phyloP scores from a whole-genome alignment of 23 tunicate species.

The Phallusia fumigata region DNA sequence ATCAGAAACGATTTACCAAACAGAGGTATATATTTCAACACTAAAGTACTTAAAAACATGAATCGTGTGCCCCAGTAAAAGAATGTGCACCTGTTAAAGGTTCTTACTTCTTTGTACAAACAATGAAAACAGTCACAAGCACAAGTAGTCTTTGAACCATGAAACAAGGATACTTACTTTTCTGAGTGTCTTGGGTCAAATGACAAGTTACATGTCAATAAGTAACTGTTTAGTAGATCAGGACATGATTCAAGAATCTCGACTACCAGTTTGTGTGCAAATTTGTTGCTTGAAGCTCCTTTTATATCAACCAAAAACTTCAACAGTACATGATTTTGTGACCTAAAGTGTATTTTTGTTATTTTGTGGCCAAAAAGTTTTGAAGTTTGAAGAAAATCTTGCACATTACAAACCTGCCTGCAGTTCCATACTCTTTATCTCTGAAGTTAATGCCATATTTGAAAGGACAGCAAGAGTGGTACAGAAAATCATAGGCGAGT shows the following conservation, averaged over 20 bases:
- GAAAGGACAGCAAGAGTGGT: conserved; percentile 53
- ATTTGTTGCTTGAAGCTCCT: conserved; percentile 11
- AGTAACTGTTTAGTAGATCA: conserved; percentile 28
- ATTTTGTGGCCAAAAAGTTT: no score
- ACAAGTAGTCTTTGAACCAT: no score
- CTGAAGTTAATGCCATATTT: conserved; percentile 58
- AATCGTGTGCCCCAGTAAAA: no score
- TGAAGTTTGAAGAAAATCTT: neutral
- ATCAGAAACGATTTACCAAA: no score
- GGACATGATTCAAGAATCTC: conserved; percentile 58
- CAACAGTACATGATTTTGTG: conserved; percentile 49
- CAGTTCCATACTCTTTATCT: conserved; percentile 43
- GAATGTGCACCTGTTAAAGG: no score
- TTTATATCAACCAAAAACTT: conserved; percentile 29
- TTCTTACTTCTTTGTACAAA: no score
- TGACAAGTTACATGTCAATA: conserved; percentile 19
- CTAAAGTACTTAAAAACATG: no score
- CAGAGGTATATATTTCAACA: no score
- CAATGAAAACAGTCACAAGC: no score
- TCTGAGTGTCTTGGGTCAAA: conserved; percentile 45
- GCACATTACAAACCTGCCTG: conserved; percentile 22
- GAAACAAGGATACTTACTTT: conserved; percentile 22
- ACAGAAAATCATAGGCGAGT: conserved; percentile 40
- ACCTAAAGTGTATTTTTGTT: neutral
- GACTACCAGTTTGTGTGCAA: conserved; percentile 28